These are phyloP conservation scores for Baronia brevicornis DNA, from an alignment of 2,888 invertebrate species.

Conservation along the genomic window DNA sequence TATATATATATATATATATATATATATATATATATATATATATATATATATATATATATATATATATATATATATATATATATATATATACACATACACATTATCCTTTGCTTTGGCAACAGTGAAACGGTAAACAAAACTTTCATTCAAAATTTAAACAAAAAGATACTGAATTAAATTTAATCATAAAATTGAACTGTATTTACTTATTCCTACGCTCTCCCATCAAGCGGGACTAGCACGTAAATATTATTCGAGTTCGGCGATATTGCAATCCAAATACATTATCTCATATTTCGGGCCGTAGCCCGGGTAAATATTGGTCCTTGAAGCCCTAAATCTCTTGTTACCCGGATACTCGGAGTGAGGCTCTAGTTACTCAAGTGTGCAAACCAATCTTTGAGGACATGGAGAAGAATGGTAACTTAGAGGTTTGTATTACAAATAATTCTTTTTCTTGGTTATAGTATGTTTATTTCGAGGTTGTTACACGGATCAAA, in stretches of 20 bases:
- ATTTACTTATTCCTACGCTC: slow-evolving; percentile 9
- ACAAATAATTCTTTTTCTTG: no score
- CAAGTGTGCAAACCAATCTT: no score
- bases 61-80: not conserved
- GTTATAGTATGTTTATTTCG: no score
- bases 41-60: not conserved
- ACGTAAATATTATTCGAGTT: slow-evolving; percentile 24
- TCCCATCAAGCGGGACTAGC: slow-evolving; percentile 10
- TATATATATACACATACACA: not conserved
- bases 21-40: not conserved
- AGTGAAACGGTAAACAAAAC: not conserved
- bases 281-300: slow-evolving; percentile 51
- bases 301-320: slow-evolving; percentile 46
- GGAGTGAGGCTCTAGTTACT: slow-evolving; percentile 27
- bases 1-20: no score
- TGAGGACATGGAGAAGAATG: no score
- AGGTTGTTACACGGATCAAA: no score
- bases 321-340: slow-evolving; percentile 45
- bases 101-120: not conserved
- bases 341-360: slow-evolving; percentile 40
- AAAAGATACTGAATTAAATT: slow-evolving; percentile 6
- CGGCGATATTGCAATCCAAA: slow-evolving; percentile 42
- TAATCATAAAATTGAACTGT: slow-evolving; percentile 7
- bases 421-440: no score
- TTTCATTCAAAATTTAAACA: not conserved